Evolutionary conservation across 2,888 invertebrate species (phyloP).

Genomic region (Biston stratarius): DNA sequence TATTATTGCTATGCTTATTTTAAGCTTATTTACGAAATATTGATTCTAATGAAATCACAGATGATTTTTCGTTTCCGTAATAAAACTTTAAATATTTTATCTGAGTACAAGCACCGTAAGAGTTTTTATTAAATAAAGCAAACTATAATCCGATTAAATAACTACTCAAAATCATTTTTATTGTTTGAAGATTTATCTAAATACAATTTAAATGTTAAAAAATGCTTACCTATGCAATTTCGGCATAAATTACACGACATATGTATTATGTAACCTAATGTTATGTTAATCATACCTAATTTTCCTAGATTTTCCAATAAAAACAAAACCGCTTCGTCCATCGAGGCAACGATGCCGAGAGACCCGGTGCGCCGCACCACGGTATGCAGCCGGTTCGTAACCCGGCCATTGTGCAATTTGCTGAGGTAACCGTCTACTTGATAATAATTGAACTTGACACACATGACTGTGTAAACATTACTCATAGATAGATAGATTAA

Average conservation of each 20-base stretch:
- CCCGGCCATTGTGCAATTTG: slow-evolving; percentile 38
- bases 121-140: too few species aligned
- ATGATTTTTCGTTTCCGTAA: too few species aligned
- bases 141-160: too few species aligned
- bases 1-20: not conserved
- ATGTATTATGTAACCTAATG: not conserved
- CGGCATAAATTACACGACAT: not conserved
- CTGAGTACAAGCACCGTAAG: too few species aligned
- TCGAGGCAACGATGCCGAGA: not conserved
- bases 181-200: too few species aligned
- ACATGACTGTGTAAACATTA: slow-evolving; percentile 35
- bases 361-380: slow-evolving; percentile 5
- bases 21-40: not conserved
- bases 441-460: slow-evolving; percentile 55
- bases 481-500: not conserved
- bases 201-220: too few species aligned
- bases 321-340: not conserved
- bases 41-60: too few species aligned
- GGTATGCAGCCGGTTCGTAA: slow-evolving; percentile 38
- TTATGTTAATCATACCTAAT: not conserved
- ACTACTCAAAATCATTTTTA: too few species aligned
- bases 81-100: not conserved
- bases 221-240: too few species aligned
- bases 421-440: slow-evolving; percentile 36
- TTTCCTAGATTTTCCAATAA: not conserved